Evolutionary conservation across 2,113 vertebrate genomes (phyloP).

Genomic region (Edolisoma coerulescens): DNA sequence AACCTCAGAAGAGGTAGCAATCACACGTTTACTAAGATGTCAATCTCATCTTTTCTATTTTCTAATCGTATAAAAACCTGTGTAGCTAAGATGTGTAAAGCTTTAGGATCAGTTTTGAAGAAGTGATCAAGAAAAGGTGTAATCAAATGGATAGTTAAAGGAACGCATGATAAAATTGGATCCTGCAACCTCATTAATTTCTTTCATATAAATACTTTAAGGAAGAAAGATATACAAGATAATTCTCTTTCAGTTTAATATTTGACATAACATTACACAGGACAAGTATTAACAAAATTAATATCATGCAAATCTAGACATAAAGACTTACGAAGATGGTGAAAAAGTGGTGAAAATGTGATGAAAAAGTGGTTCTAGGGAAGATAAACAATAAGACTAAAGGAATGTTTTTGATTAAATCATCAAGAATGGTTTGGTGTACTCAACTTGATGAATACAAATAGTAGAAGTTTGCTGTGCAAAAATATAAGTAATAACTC

Average conservation of each 20-base stretch:
- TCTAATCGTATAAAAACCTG: background rate
- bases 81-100: background rate
- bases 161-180: background rate
- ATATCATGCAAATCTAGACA: background rate
- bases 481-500: background rate
- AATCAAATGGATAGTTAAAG: background rate
- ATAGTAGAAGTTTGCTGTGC: background rate
- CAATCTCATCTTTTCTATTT: background rate
- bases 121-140: background rate
- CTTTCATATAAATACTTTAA: background rate
- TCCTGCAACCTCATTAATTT: background rate
- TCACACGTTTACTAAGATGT: background rate
- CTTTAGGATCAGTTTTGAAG: background rate
- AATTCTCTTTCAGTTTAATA: background rate
- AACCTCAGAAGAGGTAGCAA: background rate
- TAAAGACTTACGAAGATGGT: background rate
- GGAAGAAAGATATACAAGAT: background rate
- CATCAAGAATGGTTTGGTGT: background rate
- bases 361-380: background rate
- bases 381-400: background rate
- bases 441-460: background rate
- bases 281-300: background rate
- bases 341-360: background rate
- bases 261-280: background rate
- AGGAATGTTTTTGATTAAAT: background rate